Conservation (phyloP, 2,797 vertebrate species). For the Cygnus olor region DNA sequence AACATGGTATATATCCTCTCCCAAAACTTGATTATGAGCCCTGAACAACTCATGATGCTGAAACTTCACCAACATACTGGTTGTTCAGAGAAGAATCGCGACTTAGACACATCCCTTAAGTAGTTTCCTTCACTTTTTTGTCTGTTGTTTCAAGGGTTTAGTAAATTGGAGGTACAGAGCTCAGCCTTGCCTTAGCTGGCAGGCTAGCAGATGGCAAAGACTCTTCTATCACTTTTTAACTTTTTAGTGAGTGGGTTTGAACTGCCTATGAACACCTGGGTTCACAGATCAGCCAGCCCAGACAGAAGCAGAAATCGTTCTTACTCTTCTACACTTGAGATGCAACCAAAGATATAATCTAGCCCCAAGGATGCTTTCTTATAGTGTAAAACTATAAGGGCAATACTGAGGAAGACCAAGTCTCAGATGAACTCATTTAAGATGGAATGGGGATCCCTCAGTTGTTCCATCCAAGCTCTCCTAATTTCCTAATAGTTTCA, state of each 20-base stretch:
- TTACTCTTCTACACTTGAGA: accelerated
- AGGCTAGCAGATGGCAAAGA: background rate
- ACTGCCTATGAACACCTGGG: background rate
- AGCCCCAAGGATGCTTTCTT: background rate
- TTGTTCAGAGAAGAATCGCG: background rate
- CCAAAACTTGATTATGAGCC: background rate
- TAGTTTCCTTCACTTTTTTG: background rate
- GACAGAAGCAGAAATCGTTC: background rate
- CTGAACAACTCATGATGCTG: background rate
- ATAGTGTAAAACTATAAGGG: background rate
- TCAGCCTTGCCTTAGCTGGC: background rate
- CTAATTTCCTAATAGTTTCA: background rate
- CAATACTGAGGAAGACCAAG: background rate
- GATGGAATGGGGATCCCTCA: background rate
- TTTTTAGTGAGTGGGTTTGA: background rate
- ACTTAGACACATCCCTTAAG: background rate
- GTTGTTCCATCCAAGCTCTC: background rate
- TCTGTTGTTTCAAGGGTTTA: background rate
- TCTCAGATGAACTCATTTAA: background rate
- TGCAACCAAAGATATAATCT: background rate
- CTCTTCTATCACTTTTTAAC: background rate
- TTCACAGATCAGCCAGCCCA: background rate
- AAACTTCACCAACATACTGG: background rate
- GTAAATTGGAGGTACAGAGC: accelerated
- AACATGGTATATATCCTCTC: background rate